Conservation (phyloP, 2,113 vertebrate species). For the Oryzias melastigma region DNA sequence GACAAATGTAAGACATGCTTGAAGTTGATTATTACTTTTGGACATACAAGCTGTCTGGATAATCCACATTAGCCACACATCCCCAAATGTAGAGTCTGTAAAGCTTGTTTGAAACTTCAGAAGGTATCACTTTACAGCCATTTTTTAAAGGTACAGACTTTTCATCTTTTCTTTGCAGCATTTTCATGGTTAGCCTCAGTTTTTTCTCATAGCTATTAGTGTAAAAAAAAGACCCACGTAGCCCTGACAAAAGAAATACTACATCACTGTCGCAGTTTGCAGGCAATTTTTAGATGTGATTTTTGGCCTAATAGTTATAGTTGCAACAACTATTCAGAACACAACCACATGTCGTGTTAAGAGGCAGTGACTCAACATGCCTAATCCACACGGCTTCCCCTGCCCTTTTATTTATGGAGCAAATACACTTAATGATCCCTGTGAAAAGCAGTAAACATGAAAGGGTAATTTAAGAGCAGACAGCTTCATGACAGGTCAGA, state of each 20-base stretch:
- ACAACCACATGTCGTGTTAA: neutral
- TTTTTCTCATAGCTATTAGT: neutral
- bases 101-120: neutral
- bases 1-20: neutral
- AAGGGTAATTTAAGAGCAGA: slow-evolving; percentile 4
- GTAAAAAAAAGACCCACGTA: neutral
- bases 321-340: no score
- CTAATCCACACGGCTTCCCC: neutral
- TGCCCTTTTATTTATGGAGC: slow-evolving; percentile 6
- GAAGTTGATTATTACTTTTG: no score
- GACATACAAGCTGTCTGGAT: no score
- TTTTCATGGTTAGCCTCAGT: neutral
- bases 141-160: neutral
- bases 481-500: neutral
- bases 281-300: neutral
- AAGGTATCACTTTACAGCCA: neutral
- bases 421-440: slow-evolving; percentile 7
- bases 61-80: no score
- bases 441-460: slow-evolving; percentile 6
- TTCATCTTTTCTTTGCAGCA: neutral
- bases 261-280: neutral
- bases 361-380: neutral
- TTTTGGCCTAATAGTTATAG: no score
- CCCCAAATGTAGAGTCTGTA: no score
- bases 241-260: neutral